Conservation (phyloP, 2,888 invertebrate species). For the Sinelater perroti region DNA sequence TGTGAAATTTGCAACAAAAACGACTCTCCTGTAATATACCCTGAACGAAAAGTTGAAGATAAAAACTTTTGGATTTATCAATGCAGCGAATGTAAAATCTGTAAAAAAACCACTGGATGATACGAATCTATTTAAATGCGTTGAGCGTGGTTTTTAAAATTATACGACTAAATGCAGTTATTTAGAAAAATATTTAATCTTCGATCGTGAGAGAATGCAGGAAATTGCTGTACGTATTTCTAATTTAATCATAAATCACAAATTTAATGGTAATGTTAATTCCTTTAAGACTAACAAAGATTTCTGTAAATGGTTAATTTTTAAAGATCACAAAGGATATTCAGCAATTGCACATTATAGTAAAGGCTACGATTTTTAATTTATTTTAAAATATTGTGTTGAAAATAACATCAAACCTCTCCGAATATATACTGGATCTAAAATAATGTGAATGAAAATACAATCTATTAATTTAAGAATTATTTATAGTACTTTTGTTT, state of each 20-base stretch:
- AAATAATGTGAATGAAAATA: conserved; percentile 39
- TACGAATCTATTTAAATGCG: background rate
- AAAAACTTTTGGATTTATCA: background rate
- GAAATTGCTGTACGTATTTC: conserved; percentile 29
- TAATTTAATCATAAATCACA: conserved; percentile 34
- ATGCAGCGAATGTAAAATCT: conserved; percentile 6
- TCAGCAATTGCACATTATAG: conserved; percentile 30
- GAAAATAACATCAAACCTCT: conserved; percentile 38
- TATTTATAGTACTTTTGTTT: conserved; percentile 40
- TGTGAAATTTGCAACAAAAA: conserved; percentile 9
- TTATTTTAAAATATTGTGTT: conserved; percentile 39
- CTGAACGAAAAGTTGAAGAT: background rate
- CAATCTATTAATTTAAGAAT: conserved; percentile 34
- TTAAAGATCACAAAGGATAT: conserved; percentile 34
- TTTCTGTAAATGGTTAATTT: conserved; percentile 40
- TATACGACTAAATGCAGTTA: conserved; percentile 30
- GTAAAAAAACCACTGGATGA: conserved; percentile 2
- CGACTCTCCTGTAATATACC: background rate
- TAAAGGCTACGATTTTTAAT: conserved; percentile 28
- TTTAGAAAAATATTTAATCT: conserved; percentile 30
- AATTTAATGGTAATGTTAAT: conserved; percentile 31
- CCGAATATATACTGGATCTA: no score
- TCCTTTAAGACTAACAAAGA: conserved; percentile 37
- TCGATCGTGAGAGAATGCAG: conserved; percentile 35
- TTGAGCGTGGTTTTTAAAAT: conserved; percentile 2